Evolutionary conservation across 2,888 invertebrate species (phyloP).

Genomic region (Melipona bicolor): DNA sequence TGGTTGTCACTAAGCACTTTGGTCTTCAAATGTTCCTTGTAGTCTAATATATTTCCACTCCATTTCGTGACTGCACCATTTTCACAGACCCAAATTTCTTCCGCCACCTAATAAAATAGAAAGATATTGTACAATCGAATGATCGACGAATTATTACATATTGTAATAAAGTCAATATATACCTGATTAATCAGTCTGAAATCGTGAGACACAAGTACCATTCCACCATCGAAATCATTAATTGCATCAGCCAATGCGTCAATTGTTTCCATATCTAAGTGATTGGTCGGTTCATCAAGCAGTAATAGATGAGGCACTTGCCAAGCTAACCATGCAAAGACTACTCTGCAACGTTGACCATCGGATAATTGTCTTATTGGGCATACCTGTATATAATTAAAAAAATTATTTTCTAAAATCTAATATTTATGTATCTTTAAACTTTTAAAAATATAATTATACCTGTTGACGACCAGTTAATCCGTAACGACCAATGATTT

Average conservation of each 20-base stretch:
- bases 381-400: constrained; percentile 88
- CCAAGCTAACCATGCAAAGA: constrained; percentile 99
- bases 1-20: constrained; percentile 91
- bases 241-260: constrained; percentile 99
- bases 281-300: constrained; percentile 95
- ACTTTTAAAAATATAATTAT: constrained; percentile 4
- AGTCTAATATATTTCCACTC: constrained; percentile 97
- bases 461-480: constrained; percentile 98
- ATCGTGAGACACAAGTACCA: constrained; percentile 99
- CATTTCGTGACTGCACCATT: constrained; percentile 98
- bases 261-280: constrained; percentile 98
- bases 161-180: constrained; percentile 58
- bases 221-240: constrained; percentile 98
- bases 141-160: background rate
- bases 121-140: background rate
- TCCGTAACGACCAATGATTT: constrained; percentile 99
- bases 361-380: constrained; percentile 98
- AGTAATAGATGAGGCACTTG: constrained; percentile 97
- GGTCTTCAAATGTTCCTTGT: constrained; percentile 97
- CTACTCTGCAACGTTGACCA: constrained; percentile 99
- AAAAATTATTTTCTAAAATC: background rate
- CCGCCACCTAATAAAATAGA: constrained; percentile 91
- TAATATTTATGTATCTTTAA: background rate
- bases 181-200: constrained; percentile 99
- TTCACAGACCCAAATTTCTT: constrained; percentile 99